Conservation (phyloP, 2,888 invertebrate genomes). For the Diaphora mendica region DNA sequence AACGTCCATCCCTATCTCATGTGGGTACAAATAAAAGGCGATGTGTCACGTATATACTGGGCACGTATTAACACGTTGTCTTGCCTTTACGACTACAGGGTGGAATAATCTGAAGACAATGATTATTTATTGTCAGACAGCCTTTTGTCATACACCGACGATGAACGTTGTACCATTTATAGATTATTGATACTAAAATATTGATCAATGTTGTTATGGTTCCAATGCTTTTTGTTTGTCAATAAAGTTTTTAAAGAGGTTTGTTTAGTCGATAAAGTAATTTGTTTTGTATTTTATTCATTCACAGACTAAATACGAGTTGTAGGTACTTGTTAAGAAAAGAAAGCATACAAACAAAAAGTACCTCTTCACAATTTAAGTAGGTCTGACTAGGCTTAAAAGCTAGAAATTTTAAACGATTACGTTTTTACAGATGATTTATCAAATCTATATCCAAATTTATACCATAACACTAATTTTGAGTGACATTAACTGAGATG, state of each 20-base stretch:
- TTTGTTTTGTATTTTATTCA: not conserved
- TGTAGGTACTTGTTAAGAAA: not conserved
- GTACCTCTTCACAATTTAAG: not conserved
- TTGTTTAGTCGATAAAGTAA: conserved; percentile 16
- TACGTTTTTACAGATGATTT: not conserved
- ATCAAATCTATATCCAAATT: not conserved
- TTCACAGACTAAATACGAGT: not conserved
- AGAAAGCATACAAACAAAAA: not conserved
- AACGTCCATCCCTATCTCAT: conserved; percentile 46
- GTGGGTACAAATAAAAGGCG: conserved; percentile 53
- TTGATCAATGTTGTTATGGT: conserved; percentile 50
- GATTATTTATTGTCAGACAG: conserved; percentile 71
- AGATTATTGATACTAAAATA: conserved; percentile 62
- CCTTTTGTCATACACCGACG: conserved; percentile 73
- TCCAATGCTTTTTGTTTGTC: conserved; percentile 45
- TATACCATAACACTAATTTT: not conserved
- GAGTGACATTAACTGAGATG: not conserved
- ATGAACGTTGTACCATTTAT: conserved; percentile 63
- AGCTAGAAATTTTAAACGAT: not conserved
- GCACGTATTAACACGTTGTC: conserved; percentile 75
- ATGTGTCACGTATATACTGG: conserved; percentile 61
- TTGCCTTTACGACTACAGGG: conserved; percentile 72
- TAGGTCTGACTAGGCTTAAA: not conserved
- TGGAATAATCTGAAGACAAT: conserved; percentile 74
- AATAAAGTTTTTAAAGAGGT: conserved; percentile 22